Evolutionary conservation across 2,113 vertebrate species (phyloP).

Genomic region (Chascanopsetta lugubris): DNA sequence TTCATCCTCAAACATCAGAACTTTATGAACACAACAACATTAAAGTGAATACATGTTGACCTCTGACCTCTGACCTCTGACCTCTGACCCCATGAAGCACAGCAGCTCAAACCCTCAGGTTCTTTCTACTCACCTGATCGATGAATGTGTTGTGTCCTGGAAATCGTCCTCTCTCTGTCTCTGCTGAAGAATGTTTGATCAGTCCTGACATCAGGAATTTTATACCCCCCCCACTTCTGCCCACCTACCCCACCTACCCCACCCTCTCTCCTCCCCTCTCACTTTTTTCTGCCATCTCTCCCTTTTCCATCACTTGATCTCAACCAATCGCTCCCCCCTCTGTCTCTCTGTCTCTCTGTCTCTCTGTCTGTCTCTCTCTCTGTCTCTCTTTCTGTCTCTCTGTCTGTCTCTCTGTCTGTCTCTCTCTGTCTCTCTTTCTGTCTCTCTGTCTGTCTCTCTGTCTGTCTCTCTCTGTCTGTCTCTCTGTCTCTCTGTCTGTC

Average conservation of each 20-base stretch:
- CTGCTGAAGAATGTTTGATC: conserved; percentile 60
- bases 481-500: not conserved
- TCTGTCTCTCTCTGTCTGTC: too few species aligned
- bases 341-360: conserved; percentile 48
- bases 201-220: conserved; percentile 64
- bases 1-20: too few species aligned
- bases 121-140: conserved; percentile 62
- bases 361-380: not conserved
- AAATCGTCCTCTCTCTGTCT: too few species aligned
- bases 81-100: too few species aligned
- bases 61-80: too few species aligned
- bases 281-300: conserved; percentile 62
- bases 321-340: conserved; percentile 77
- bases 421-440: not conserved
- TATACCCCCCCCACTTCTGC: conserved; percentile 72
- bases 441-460: conserved; percentile 31
- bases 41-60: too few species aligned
- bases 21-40: too few species aligned
- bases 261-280: conserved; percentile 63
- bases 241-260: conserved; percentile 54
- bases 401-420: conserved; percentile 63
- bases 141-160: conserved; percentile 37
- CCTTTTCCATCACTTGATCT: conserved; percentile 66
- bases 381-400: conserved; percentile 53
- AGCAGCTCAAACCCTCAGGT: not conserved